Evolutionary conservation across 2,888 invertebrate genomes (phyloP), one percentile per base, ranked within the genome.

Genomic region (Sussaba pulchella): DNA sequence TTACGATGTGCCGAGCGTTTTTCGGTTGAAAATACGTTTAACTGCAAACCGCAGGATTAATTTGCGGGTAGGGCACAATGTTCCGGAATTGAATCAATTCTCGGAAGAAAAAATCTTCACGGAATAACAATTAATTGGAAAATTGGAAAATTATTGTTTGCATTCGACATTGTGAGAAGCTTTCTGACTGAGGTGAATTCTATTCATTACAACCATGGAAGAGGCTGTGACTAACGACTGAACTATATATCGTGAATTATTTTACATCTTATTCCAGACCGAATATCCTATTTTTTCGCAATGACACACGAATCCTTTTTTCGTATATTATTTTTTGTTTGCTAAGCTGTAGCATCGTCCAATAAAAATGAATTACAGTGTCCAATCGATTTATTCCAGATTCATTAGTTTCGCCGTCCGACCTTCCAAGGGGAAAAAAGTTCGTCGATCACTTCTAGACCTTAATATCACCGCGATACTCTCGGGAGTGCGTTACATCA

Each of bases 1-100:
- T 67, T 31, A 31, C 36, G 67, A 72, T 66, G 43, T 39, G 67
- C 67, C n/a, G n/a, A n/a, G 67, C 52, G 69, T 31, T 52, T 26
- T 52, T 31, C 21, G 6, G 6, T 6, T 6, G 31, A 5, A 6
- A 2, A 31, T 31, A 31, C n/a, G n/a, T n/a, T n/a, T n/a, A n/a
- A n/a, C n/a, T n/a, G n/a, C n/a, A n/a, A n/a, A n/a, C n/a, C n/a
- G n/a, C n/a, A n/a, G n/a, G n/a, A n/a, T n/a, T n/a, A n/a, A n/a
- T n/a, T n/a, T n/a, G n/a, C n/a, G n/a, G n/a, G n/a, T n/a, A n/a
- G n/a, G n/a, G n/a, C n/a, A n/a, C n/a, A n/a, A n/a, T n/a, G n/a
- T n/a, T n/a, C n/a, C n/a, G n/a, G n/a, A n/a, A n/a, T n/a, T n/a
- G n/a, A n/a, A n/a, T n/a, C n/a, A n/a, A n/a, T n/a, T n/a, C n/a